phyloP scores from a whole-genome alignment of 2,888 invertebrate genomes.

The Acronicta leporina region DNA sequence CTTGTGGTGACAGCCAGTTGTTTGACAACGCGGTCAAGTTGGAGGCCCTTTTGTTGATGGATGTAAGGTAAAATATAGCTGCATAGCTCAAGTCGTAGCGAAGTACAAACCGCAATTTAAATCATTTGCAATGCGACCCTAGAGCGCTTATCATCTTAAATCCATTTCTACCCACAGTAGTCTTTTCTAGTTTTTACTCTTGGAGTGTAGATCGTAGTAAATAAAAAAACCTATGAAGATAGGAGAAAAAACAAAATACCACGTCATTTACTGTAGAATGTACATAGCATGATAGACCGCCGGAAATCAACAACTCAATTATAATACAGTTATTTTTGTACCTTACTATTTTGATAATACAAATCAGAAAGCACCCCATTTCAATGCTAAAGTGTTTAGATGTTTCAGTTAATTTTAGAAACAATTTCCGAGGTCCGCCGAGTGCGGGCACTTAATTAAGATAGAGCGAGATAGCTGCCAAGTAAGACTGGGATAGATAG shows the following conservation, averaged over 20 bases:
- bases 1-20: constrained; percentile 2
- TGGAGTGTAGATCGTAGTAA: too few species aligned
- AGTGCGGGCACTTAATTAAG: constrained; percentile 18
- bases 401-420: constrained; percentile 48
- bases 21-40: constrained; percentile 4
- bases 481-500: constrained; percentile 5
- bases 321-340: background rate
- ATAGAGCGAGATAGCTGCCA: constrained; percentile 12
- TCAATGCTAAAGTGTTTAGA: constrained; percentile 27
- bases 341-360: constrained; percentile 5
- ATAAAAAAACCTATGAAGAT: too few species aligned
- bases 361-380: constrained; percentile 22
- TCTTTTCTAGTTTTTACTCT: too few species aligned
- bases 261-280: too few species aligned
- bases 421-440: constrained; percentile 24
- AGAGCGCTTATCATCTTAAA: too few species aligned
- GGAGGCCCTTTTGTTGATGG: constrained; percentile 8
- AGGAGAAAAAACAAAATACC: too few species aligned
- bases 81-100: background rate
- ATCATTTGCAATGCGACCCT: too few species aligned
- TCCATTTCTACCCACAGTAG: too few species aligned
- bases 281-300: background rate
- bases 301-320: background rate
- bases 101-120: background rate
- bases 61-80: background rate